Conservation (phyloP, 1,140 invertebrate species). For the Calosoma granatense region DNA sequence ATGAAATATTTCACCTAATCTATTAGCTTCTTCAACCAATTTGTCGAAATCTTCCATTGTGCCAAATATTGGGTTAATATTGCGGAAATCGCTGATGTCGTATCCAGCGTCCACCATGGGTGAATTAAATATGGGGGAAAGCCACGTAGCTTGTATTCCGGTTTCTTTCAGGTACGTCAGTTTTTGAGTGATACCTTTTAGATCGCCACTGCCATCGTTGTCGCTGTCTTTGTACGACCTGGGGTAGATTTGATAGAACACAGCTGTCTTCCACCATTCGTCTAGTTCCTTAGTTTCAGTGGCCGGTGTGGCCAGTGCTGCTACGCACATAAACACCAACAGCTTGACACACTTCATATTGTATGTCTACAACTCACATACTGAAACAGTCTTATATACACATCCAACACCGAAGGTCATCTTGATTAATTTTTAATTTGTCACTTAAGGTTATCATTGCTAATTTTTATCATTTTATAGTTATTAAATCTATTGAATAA, state of each 20-base stretch:
- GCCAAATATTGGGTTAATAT: conserved; percentile 61
- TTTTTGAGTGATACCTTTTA: conserved; percentile 47
- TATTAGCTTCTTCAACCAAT: conserved; percentile 47
- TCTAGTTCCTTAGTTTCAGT: not conserved
- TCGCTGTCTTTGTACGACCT: conserved; percentile 69
- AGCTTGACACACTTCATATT: too few species aligned
- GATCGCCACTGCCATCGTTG: conserved; percentile 66
- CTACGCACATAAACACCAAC: not conserved
- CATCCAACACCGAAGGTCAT: too few species aligned
- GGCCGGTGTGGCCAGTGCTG: not conserved
- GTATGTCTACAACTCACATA: too few species aligned
- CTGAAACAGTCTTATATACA: too few species aligned
- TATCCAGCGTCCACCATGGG: conserved; percentile 59
- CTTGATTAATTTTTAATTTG: too few species aligned
- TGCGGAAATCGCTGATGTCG: conserved; percentile 64
- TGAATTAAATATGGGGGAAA: conserved; percentile 49
- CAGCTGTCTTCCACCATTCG: conserved; percentile 59
- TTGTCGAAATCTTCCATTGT: conserved; percentile 59
- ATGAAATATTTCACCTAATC: conserved; percentile 27
- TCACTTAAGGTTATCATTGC: too few species aligned
- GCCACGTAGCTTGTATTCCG: conserved; percentile 53
- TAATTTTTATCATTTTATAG: too few species aligned
- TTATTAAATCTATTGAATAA: too few species aligned
- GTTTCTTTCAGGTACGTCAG: conserved; percentile 45
- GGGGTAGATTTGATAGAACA: conserved; percentile 71